Percentiles rank a stretch among this genome's conserved stretches.
phyloP scores from a whole-genome alignment of 1,140 invertebrate genomes.

The Aricia agestis region DNA sequence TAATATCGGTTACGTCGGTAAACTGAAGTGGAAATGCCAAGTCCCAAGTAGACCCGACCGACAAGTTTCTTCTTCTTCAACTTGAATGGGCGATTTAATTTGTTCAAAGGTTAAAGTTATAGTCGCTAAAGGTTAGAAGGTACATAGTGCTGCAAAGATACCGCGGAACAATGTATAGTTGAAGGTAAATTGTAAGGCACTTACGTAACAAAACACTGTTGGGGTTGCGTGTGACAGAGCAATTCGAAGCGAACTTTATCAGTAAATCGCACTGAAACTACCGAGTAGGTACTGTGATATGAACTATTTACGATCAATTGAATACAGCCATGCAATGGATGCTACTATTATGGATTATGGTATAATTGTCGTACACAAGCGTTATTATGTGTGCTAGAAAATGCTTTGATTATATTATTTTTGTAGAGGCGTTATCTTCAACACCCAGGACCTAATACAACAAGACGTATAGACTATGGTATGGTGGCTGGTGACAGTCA shows the following conservation, averaged over 20 bases:
- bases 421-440: no score
- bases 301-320: neutral
- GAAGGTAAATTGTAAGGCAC: neutral
- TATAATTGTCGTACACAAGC: no score
- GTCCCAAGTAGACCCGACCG: neutral
- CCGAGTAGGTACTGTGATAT: neutral
- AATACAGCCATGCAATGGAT: neutral
- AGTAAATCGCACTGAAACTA: slow-evolving; percentile 4
- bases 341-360: neutral
- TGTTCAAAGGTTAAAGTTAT: neutral
- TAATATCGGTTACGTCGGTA: slow-evolving; percentile 1
- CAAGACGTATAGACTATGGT: no score
- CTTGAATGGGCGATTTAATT: neutral
- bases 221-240: slow-evolving; percentile 11
- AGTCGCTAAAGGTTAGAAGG: neutral
- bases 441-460: no score
- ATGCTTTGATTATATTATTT: no score
- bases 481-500: no score
- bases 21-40: neutral
- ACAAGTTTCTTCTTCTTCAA: neutral
- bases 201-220: neutral
- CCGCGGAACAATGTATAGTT: neutral
- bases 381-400: no score
- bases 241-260: slow-evolving; percentile 13
- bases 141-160: neutral